phyloP scores from a whole-genome alignment of 2,113 vertebrate species.

The Brachirus orientalis region DNA sequence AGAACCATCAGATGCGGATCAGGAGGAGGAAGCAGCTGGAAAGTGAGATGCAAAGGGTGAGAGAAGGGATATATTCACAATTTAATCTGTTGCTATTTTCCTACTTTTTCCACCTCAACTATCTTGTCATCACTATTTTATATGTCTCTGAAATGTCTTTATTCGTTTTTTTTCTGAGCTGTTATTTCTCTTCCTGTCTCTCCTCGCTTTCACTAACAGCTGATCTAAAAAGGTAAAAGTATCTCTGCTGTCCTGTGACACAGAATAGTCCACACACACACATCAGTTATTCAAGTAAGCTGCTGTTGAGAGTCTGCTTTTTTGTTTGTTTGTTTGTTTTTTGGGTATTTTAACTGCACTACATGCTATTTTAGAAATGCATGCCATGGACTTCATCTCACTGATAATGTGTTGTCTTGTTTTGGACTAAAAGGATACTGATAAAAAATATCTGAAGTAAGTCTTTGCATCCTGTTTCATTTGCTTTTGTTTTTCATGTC shows the following conservation, averaged over 20 bases:
- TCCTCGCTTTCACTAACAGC: slow-evolving; percentile 92
- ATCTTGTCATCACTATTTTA: slow-evolving; percentile 7
- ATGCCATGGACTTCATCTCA: slow-evolving; percentile 32
- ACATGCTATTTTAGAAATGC: slow-evolving; percentile 30
- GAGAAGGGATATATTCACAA: slow-evolving; percentile 6
- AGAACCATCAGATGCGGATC: slow-evolving; percentile 95
- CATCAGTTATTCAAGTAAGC: slow-evolving; percentile 86
- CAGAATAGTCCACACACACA: slow-evolving; percentile 85
- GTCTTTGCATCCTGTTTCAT: background rate
- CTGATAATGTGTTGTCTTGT: slow-evolving; percentile 4
- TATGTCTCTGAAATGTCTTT: slow-evolving; percentile 23
- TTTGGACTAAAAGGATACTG: slow-evolving; percentile 21
- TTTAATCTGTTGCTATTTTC: slow-evolving; percentile 12
- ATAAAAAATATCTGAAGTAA: background rate
- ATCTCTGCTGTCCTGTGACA: slow-evolving; percentile 87
- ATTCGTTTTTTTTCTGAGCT: slow-evolving; percentile 59
- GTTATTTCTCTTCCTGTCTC: slow-evolving; percentile 80
- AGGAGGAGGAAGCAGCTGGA: slow-evolving; percentile 96
- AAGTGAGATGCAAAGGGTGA: slow-evolving; percentile 98
- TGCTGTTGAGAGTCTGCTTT: slow-evolving; percentile 28
- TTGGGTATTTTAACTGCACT: slow-evolving; percentile 79
- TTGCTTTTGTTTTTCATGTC: slow-evolving; percentile 7
- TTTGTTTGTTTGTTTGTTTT: too few relatives aligned
- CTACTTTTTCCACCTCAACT: slow-evolving; percentile 24
- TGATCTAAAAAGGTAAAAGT: slow-evolving; percentile 90